A percentile compares a stretch with the other conserved stretches of the same genome.
Conservation (phyloP, 2,888 invertebrate species). For the Ennomos quercinarius region DNA sequence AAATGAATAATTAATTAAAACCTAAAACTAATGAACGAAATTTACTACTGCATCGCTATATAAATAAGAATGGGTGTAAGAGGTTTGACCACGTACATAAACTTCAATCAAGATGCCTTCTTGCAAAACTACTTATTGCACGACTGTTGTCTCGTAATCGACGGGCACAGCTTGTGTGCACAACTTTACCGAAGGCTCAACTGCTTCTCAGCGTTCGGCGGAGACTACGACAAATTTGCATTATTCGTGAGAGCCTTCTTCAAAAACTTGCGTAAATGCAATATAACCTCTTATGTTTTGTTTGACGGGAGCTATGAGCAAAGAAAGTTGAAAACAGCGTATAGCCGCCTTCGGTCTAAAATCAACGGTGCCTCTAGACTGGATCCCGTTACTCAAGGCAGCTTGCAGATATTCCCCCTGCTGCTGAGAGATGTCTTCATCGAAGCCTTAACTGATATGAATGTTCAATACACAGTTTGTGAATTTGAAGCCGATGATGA, state of each 20-base stretch:
- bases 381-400: constrained; percentile 83
- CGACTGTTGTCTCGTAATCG: constrained; percentile 90
- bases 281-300: constrained; percentile 89
- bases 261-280: constrained; percentile 88
- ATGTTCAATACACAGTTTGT: constrained; percentile 89
- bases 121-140: constrained; percentile 87
- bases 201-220: constrained; percentile 91
- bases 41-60: too few species aligned
- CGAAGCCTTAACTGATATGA: constrained; percentile 87
- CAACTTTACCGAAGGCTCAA: constrained; percentile 88
- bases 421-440: constrained; percentile 91
- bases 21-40: constrained; percentile 20
- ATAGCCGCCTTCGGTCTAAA: constrained; percentile 85
- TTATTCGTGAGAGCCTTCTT: constrained; percentile 88
- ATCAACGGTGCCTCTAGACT: constrained; percentile 84
- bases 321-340: constrained; percentile 89
- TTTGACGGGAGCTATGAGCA: constrained; percentile 92
- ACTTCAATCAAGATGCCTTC: constrained; percentile 87
- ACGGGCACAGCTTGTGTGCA: constrained; percentile 91
- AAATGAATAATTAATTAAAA: too few species aligned
- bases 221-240: constrained; percentile 93
- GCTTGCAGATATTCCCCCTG: constrained; percentile 89
- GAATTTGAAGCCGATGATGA: constrained; percentile 96
- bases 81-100: constrained; percentile 93
- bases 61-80: constrained; percentile 95